Base-by-base conservation (phyloP, 2,113 vertebrate species). In the Misgurnus mizolepis region DNA sequence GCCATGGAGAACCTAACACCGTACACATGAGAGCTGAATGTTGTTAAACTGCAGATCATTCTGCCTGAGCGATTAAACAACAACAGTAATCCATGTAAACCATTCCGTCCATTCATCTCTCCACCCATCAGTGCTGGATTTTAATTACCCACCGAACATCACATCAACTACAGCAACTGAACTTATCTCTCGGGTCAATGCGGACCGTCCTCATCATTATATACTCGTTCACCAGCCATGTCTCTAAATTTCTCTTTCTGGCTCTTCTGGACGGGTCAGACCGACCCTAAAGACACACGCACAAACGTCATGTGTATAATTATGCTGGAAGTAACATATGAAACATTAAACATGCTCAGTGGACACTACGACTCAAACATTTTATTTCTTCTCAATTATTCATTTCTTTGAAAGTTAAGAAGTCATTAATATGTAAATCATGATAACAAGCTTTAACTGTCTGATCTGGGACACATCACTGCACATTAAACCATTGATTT, bases 311-410 rank as follows among this genome's bases (percentile, higher is more conserved):
- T 97, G 94, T 94, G 94, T 93, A 94, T 96, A 96, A 96, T 97
- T 97, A 97, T 94, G 95, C 93, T 92, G 91, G 94, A 96, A 96
- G 94, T 94, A 94, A 95, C 94, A 95, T 94, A 90, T 90, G 94
- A 97, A 97, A 96, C 96, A 97, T 97, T 96, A 95, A 96, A 95
- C 94, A 94, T 93, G 95, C 93, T 93, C 93, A 94, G 93, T 94
- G 93, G 93, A 90, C 92, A 94, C 94, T 93, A 95, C 96, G 96
- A 97, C 97, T 96, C 96, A 97, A 97, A 98, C 95, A 97, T 95
- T 98, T 96, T 95, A 98, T 96, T 98, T 97, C 95, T 97, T 96
- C 95, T 97, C 95, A 97, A 97, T 98, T 97, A 97, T 98, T 96
- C 94, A 96, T 95, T 89, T 95, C 94, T 97, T 97, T 97, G 96